Percentiles rank a stretch among this genome's conserved stretches.
Evolutionary conservation across 2,113 vertebrate species (phyloP).

Genomic region (Cardinalis cardinalis): DNA sequence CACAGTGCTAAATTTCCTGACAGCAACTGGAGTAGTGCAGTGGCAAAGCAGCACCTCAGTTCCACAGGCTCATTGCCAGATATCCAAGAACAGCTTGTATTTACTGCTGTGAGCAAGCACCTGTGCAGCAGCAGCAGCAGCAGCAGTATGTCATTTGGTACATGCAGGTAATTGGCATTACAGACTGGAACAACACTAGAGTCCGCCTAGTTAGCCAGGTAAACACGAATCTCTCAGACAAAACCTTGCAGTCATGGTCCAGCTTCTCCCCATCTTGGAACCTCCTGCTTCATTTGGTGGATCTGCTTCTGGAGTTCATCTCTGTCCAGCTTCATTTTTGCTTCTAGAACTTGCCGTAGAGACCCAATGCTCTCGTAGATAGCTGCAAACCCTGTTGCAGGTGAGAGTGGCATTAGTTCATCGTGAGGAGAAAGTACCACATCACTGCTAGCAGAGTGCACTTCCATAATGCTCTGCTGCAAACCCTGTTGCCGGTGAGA

Average conservation of each 20-base stretch:
- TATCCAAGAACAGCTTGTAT: not conserved
- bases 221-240: not conserved
- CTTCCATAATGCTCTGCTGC: not conserved
- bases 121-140: slow-evolving; percentile 29
- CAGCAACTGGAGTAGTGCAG: slow-evolving; percentile 13
- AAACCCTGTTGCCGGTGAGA: slow-evolving; percentile 67
- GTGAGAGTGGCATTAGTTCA: not conserved
- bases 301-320: slow-evolving; percentile 80
- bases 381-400: slow-evolving; percentile 73
- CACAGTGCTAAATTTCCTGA: not conserved
- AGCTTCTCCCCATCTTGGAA: slow-evolving; percentile 52
- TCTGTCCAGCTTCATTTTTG: slow-evolving; percentile 78
- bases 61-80: not conserved
- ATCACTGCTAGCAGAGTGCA: not conserved
- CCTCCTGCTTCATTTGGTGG: slow-evolving; percentile 68
- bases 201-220: not conserved
- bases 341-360: slow-evolving; percentile 77
- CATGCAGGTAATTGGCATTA: slow-evolving; percentile 37
- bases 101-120: slow-evolving; percentile 32
- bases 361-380: slow-evolving; percentile 81
- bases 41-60: not conserved
- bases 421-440: not conserved
- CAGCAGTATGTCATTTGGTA: slow-evolving; percentile 6
- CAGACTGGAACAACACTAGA: not conserved
- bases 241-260: not conserved